A percentile compares a stretch with the other conserved stretches of the same genome.
phyloP scores from a whole-genome alignment of 2,888 invertebrate species.

The Atrina japonica region DNA sequence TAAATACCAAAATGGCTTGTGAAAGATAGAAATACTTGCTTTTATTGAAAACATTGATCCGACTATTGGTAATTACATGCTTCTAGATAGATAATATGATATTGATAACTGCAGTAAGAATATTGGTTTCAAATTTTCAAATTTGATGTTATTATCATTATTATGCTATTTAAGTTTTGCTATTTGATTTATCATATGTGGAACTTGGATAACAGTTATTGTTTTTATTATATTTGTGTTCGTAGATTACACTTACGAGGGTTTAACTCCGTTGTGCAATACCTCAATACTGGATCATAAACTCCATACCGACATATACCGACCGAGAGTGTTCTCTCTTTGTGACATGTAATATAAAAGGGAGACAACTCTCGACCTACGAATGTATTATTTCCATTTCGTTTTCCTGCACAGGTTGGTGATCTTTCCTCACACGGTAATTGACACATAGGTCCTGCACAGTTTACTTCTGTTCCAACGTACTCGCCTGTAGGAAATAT shows the following conservation, averaged over 20 bases:
- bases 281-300: constrained; percentile 54
- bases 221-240: not conserved
- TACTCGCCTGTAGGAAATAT: constrained; percentile 55
- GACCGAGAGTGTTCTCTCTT: constrained; percentile 61
- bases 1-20: too few relatives aligned
- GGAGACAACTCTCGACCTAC: constrained; percentile 61
- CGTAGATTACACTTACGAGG: constrained; percentile 51
- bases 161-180: too few relatives aligned
- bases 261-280: constrained; percentile 59
- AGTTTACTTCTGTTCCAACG: constrained; percentile 52
- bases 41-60: too few relatives aligned
- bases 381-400: constrained; percentile 62
- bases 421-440: constrained; percentile 60
- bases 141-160: too few relatives aligned
- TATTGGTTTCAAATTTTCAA: too few relatives aligned
- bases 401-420: constrained; percentile 60
- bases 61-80: too few relatives aligned
- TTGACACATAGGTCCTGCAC: constrained; percentile 58
- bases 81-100: too few relatives aligned
- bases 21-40: too few relatives aligned
- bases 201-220: not conserved
- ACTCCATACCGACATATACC: constrained; percentile 63
- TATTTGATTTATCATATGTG: not conserved
- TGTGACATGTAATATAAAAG: constrained; percentile 62
- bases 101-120: too few relatives aligned